Percentiles rank a stretch among this genome's conserved stretches.
Conservation (phyloP, 2,888 invertebrate species). For the Halictus quadricinctus region DNA sequence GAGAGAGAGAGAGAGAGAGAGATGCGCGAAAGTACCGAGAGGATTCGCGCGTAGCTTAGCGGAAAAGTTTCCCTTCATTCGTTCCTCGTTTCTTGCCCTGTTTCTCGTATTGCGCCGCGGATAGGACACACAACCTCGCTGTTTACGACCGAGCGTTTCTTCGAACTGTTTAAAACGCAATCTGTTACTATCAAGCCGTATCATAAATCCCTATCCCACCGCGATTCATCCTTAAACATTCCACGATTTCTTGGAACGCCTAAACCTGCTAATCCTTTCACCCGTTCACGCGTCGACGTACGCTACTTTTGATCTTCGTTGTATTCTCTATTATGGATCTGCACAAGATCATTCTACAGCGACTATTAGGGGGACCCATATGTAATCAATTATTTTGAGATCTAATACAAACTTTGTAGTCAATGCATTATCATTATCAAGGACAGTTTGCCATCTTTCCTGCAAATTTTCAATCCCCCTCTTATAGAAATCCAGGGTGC, state of each 20-base stretch:
- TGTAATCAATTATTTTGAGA: too few relatives aligned
- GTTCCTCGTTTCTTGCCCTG: conserved; percentile 40
- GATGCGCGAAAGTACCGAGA: conserved; percentile 32
- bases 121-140: conserved; percentile 10
- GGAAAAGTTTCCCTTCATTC: conserved; percentile 58
- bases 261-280: neutral
- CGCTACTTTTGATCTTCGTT: neutral
- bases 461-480: too few relatives aligned
- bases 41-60: conserved; percentile 58
- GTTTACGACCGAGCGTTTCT: conserved; percentile 25
- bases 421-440: too few relatives aligned
- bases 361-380: too few relatives aligned
- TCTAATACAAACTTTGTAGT: too few relatives aligned
- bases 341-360: too few relatives aligned
- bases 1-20: conserved; percentile 5
- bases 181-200: conserved; percentile 23
- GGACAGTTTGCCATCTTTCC: too few relatives aligned
- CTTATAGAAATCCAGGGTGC: too few relatives aligned
- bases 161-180: conserved; percentile 5
- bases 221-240: neutral
- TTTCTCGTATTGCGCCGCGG: neutral
- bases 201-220: neutral
- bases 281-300: neutral
- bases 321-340: neutral
- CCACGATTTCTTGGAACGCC: neutral